Conservation (phyloP, 2,113 vertebrate species). For the Sciurus niger region DNA sequence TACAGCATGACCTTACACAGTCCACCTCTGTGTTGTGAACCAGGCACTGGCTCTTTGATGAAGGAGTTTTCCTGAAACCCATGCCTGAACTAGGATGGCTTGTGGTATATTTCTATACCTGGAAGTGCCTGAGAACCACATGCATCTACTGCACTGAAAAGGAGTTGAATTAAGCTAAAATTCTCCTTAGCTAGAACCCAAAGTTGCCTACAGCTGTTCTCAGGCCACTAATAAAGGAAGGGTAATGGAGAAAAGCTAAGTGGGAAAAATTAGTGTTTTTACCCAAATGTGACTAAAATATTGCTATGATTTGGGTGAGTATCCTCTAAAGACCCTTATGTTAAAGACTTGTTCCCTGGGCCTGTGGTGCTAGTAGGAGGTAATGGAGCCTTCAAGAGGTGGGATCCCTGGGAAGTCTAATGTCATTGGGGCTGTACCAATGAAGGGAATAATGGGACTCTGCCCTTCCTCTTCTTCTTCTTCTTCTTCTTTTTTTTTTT, state of each 20-base stretch:
- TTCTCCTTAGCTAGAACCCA: background rate
- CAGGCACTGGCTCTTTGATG: background rate
- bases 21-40: background rate
- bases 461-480: background rate
- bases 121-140: background rate
- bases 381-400: background rate
- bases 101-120: accelerated
- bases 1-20: background rate
- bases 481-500: too few species aligned
- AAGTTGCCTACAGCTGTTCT: background rate
- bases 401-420: background rate
- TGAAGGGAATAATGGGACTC: background rate
- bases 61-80: background rate
- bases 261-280: background rate
- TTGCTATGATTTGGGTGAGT: background rate
- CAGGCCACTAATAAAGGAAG: background rate
- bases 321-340: background rate
- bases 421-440: background rate
- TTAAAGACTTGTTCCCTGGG: background rate
- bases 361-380: background rate
- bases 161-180: background rate
- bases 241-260: background rate
- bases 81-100: background rate
- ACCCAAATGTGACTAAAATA: background rate
- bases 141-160: background rate